Conservation (phyloP, 1,140 invertebrate species). For the Drosophila aff. region DNA sequence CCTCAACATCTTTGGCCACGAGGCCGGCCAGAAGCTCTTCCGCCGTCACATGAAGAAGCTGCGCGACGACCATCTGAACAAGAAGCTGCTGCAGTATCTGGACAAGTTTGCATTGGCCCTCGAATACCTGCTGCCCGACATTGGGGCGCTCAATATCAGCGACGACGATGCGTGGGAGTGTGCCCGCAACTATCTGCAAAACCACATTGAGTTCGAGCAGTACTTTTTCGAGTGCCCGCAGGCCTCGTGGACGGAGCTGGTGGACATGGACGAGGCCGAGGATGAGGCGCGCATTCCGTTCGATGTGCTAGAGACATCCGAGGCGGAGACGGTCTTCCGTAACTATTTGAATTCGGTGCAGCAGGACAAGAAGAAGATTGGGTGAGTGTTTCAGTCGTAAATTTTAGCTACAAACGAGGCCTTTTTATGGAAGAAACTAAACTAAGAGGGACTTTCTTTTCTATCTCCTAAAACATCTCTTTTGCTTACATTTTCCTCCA, state of each 20-base stretch:
- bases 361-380: constrained; percentile 94
- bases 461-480: background rate
- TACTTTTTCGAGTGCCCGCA: constrained; percentile 95
- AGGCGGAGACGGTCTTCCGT: constrained; percentile 96
- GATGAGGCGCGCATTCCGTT: constrained; percentile 93
- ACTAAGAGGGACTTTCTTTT: background rate
- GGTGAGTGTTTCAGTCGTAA: constrained; percentile 88
- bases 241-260: constrained; percentile 91
- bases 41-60: constrained; percentile 93
- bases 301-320: constrained; percentile 94
- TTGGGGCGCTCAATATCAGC: constrained; percentile 88
- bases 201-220: constrained; percentile 94
- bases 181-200: constrained; percentile 92
- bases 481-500: constrained; percentile 10
- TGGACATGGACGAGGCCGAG: constrained; percentile 87
- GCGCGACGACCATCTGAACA: constrained; percentile 93
- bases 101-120: constrained; percentile 92
- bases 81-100: constrained; percentile 92
- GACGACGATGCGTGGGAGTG: constrained; percentile 93
- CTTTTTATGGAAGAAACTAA: background rate
- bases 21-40: constrained; percentile 93
- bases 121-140: constrained; percentile 93
- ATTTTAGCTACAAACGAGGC: no score
- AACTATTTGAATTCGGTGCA: constrained; percentile 96
- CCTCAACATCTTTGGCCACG: constrained; percentile 94